Conservation (phyloP, 1,140 invertebrate species). For the Gonatopus flavifemur region DNA sequence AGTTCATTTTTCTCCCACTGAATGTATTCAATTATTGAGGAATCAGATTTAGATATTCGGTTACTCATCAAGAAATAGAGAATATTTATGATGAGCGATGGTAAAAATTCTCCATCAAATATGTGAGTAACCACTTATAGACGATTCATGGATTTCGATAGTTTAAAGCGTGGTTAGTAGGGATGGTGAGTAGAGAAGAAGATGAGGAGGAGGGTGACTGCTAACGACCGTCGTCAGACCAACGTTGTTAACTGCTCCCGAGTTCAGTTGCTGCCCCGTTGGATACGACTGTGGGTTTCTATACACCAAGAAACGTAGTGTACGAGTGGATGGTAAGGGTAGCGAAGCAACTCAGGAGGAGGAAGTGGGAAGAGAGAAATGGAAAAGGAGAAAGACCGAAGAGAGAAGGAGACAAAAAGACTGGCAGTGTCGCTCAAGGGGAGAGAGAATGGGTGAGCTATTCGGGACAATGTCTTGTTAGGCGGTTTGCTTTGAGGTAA, state of each 20-base stretch:
- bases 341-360: conserved; percentile 14
- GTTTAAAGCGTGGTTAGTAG: conserved; percentile 5
- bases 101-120: no score
- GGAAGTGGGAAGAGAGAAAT: conserved; percentile 27
- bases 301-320: no score
- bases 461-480: conserved; percentile 55
- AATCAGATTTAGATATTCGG: no score
- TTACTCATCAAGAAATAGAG: no score
- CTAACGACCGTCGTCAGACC: conserved; percentile 52
- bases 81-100: no score
- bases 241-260: conserved; percentile 47
- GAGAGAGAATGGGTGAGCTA: conserved; percentile 42
- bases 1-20: no score
- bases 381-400: conserved; percentile 8
- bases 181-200: conserved; percentile 1
- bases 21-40: no score
- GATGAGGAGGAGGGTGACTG: conserved; percentile 25
- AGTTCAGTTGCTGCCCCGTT: conserved; percentile 33
- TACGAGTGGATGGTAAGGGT: conserved; percentile 3
- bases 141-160: not conserved
- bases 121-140: not conserved
- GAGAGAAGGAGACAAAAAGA: not conserved
- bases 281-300: conserved; percentile 27
- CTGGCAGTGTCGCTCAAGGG: conserved; percentile 15
- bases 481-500: conserved; percentile 51